phyloP scores from a whole-genome alignment of 2,888 invertebrate genomes.

The Torymus texanus region DNA sequence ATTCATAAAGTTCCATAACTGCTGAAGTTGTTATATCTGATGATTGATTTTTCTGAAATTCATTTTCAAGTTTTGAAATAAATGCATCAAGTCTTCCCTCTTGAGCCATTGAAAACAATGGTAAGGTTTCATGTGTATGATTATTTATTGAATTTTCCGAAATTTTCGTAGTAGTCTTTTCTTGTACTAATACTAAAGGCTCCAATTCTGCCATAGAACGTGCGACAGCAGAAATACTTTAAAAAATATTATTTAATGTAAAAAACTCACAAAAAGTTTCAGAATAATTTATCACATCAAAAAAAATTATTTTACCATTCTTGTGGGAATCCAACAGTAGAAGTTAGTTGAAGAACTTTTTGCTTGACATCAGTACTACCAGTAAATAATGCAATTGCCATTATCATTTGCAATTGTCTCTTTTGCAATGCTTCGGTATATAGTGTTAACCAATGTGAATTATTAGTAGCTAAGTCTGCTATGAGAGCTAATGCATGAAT shows the following conservation, averaged over 20 bases:
- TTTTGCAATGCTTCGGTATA: conserved; percentile 74
- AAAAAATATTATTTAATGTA: conserved; percentile 29
- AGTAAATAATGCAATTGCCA: conserved; percentile 76
- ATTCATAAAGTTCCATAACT: conserved; percentile 85
- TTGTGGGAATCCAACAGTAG: conserved; percentile 71
- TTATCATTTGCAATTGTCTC: conserved; percentile 75
- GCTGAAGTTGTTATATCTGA: conserved; percentile 80
- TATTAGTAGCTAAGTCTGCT: conserved; percentile 75
- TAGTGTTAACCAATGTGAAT: conserved; percentile 75
- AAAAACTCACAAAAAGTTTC: conserved; percentile 8
- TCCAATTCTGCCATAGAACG: conserved; percentile 70
- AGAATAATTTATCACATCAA: conserved; percentile 13
- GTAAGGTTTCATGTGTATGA: conserved; percentile 69
- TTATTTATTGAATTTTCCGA: conserved; percentile 63
- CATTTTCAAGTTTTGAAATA: conserved; percentile 75
- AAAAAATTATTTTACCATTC: conserved; percentile 67
- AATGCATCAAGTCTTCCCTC: conserved; percentile 77
- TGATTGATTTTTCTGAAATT: conserved; percentile 77
- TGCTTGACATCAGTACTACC: conserved; percentile 74
- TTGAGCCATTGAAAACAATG: conserved; percentile 75
- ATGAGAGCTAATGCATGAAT: conserved; percentile 76
- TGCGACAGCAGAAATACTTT: conserved; percentile 67
- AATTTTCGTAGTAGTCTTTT: conserved; percentile 52
- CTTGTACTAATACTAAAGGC: conserved; percentile 69
- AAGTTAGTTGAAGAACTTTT: conserved; percentile 73